These are phyloP conservation scores for Uria aalge DNA, from an alignment of 2,113 vertebrate genomes.

Conservation along the genomic window DNA sequence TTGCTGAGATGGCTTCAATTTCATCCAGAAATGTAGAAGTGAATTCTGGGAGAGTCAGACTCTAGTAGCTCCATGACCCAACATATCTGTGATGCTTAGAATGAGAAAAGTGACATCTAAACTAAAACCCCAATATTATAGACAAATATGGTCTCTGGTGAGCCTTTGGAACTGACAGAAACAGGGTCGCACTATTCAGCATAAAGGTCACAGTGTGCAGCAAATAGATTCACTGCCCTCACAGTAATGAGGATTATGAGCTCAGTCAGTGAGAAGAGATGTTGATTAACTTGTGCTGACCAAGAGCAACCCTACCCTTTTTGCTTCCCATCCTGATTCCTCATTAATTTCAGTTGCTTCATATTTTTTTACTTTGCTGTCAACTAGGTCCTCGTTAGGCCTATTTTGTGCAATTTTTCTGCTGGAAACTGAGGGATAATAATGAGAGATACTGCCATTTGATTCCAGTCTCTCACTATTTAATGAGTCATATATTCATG, in stretches of 20 bases:
- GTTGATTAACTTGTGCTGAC: neutral
- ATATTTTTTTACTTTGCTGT: neutral
- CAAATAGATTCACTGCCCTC: neutral
- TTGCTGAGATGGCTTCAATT: neutral
- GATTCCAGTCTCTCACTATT: neutral
- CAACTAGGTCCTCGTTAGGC: neutral
- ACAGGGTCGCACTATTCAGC: neutral
- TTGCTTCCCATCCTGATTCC: neutral
- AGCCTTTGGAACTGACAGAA: neutral
- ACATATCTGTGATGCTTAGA: neutral
- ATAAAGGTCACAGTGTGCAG: neutral
- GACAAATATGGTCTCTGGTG: neutral
- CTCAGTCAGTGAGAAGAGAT: neutral
- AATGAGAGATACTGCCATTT: neutral
- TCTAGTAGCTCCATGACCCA: neutral
- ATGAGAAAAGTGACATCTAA: neutral
- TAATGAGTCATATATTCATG: neutral
- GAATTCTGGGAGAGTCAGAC: neutral
- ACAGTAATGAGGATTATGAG: neutral
- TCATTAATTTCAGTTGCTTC: neutral
- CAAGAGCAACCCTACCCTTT: neutral
- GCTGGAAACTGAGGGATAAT: neutral
- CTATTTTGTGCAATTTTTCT: neutral
- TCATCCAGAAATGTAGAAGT: neutral
- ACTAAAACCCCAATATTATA: accelerated